Evolutionary conservation across 2,888 invertebrate species (phyloP).

Genomic region (Megaustenia siamemsis): DNA sequence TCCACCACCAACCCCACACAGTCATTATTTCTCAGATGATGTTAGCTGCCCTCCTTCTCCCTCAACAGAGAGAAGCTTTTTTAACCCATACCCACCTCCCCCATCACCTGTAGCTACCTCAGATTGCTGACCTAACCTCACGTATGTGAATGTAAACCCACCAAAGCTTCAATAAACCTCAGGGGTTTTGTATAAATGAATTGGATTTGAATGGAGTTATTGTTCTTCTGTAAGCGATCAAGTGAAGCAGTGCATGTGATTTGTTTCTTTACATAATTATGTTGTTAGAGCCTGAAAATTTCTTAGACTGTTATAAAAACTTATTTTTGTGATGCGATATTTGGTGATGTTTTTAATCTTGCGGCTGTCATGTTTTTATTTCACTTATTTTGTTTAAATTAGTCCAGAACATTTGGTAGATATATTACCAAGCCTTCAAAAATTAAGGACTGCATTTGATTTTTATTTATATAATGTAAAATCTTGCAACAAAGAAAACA

Average conservation of each 20-base stretch:
- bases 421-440: too few relatives aligned
- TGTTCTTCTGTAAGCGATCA: background rate
- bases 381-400: background rate
- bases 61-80: slow-evolving; percentile 85
- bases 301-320: background rate
- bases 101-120: slow-evolving; percentile 86
- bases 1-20: slow-evolving; percentile 88
- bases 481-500: too few relatives aligned
- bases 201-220: background rate
- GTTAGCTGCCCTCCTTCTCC: slow-evolving; percentile 84
- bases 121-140: slow-evolving; percentile 69
- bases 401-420: background rate
- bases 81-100: slow-evolving; percentile 90
- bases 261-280: background rate
- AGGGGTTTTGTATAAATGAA: slow-evolving; percentile 23
- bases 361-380: background rate
- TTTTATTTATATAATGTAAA: too few relatives aligned
- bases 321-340: slow-evolving; percentile 6
- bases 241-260: background rate
- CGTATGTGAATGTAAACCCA: slow-evolving; percentile 2
- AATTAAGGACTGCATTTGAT: too few relatives aligned
- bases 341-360: background rate
- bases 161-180: slow-evolving; percentile 33
- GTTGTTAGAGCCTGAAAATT: background rate
- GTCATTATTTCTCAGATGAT: slow-evolving; percentile 87